A percentile compares a stretch with the other conserved stretches of the same genome.
phyloP scores from a whole-genome alignment of 2,797 vertebrate genomes.

The Catostomus latipinnis region DNA sequence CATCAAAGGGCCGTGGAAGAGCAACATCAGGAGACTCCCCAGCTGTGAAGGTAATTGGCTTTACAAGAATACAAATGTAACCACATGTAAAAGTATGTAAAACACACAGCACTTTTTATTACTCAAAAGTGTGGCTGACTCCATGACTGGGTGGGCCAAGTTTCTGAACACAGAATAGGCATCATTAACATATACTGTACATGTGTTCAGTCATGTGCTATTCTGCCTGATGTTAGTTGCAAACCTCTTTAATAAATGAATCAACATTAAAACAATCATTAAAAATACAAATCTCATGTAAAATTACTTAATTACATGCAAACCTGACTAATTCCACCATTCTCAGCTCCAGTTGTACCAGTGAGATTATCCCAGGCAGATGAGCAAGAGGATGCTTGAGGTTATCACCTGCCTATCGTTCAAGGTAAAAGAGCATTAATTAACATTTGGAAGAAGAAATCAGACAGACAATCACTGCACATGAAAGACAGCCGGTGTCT shows the following conservation, averaged over 20 bases:
- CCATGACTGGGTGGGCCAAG: conserved; percentile 1
- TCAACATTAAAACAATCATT: too few species aligned
- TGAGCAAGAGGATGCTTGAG: background rate
- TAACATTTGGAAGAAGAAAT: background rate
- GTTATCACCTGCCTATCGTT: background rate
- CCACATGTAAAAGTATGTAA: background rate
- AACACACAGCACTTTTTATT: background rate
- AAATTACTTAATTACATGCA: background rate
- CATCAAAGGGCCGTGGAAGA: background rate
- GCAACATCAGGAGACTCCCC: background rate
- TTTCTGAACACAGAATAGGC: background rate
- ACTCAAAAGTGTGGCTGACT: background rate
- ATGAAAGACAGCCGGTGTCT: too few species aligned
- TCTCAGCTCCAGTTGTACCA: background rate
- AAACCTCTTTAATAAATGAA: too few species aligned
- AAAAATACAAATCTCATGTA: background rate
- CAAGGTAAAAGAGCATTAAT: background rate
- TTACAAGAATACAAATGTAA: background rate
- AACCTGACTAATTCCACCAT: background rate
- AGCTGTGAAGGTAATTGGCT: background rate
- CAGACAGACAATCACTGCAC: too few species aligned
- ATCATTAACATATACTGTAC: background rate
- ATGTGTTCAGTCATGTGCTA: background rate
- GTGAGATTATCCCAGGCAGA: background rate
- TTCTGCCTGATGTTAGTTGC: too few species aligned